Conservation (phyloP, 2,113 vertebrate species). For the Machaerirhynchus nigripectus region DNA sequence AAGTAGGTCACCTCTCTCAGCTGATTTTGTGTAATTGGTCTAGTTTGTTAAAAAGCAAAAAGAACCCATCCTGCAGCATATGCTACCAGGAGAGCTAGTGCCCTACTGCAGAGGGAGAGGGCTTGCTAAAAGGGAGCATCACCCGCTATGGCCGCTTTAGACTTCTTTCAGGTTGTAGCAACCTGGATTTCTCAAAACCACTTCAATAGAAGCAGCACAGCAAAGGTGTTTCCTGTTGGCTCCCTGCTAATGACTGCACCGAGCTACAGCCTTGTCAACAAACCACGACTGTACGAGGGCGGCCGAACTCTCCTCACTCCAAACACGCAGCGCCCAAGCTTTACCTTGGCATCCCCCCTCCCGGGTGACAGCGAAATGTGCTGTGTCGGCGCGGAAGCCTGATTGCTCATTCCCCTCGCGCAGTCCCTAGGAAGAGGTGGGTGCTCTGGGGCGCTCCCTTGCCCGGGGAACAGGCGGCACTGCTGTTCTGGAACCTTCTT, state of each 20-base stretch:
- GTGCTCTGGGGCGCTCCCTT: background rate
- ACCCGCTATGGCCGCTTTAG: background rate
- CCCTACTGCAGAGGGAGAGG: background rate
- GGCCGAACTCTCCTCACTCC: background rate
- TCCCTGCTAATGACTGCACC: background rate
- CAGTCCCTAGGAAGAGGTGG: background rate
- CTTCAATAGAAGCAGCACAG: background rate
- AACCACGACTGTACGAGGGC: background rate
- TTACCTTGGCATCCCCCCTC: background rate
- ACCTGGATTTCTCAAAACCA: background rate
- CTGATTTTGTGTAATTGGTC: background rate
- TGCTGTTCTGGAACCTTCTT: slow-evolving; percentile 69
- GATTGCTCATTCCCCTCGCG: background rate
- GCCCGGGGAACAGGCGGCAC: background rate
- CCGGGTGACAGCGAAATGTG: background rate
- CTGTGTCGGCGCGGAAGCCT: background rate
- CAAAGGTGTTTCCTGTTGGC: background rate
- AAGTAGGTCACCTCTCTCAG: background rate
- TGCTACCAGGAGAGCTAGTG: background rate
- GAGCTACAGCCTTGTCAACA: background rate
- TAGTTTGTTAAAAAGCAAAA: background rate
- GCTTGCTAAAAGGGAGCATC: background rate
- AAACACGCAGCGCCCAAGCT: background rate
- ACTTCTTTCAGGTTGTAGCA: background rate
- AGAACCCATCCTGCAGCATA: background rate